Conservation (phyloP, 2,113 vertebrate species). For the Nibea coibor region DNA sequence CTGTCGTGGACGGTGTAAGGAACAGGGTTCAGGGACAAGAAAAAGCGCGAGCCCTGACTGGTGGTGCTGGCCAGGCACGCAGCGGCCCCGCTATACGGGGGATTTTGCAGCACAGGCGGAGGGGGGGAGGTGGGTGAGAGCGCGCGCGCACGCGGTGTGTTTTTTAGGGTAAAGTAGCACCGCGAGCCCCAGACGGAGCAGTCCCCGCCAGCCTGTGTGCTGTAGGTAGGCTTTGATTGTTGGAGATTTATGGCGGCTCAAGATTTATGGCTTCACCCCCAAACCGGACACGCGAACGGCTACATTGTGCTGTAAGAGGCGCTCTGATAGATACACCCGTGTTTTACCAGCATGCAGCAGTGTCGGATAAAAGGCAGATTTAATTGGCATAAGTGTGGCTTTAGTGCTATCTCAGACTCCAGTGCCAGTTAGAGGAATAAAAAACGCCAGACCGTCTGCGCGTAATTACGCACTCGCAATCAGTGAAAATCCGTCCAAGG, state of each 20-base stretch:
- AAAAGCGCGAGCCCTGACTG: slow-evolving; percentile 15
- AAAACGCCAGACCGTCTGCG: background rate
- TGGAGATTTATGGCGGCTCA: slow-evolving; percentile 56
- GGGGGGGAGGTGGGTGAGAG: slow-evolving; percentile 51
- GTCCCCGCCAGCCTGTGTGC: slow-evolving; percentile 47
- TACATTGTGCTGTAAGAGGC: background rate
- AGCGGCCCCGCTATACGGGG: slow-evolving; percentile 14
- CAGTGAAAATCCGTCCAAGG: slow-evolving; percentile 16
- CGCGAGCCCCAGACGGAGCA: slow-evolving; percentile 53
- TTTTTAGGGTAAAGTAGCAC: slow-evolving; percentile 60
- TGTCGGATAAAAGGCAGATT: background rate
- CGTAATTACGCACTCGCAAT: slow-evolving; percentile 45
- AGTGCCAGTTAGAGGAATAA: background rate
- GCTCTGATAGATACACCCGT: background rate
- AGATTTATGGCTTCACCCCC: slow-evolving; percentile 47
- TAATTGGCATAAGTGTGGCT: background rate
- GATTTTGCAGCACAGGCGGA: slow-evolving; percentile 30
- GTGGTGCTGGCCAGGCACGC: slow-evolving; percentile 25
- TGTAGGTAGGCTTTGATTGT: slow-evolving; percentile 33
- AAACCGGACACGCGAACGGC: too few relatives aligned
- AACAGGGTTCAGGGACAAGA: too few relatives aligned
- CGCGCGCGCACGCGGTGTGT: slow-evolving; percentile 48
- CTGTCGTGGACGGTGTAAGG: too few relatives aligned
- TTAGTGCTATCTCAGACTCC: slow-evolving; percentile 8
- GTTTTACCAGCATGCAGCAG: background rate